These are phyloP conservation scores for Drosophila antonietae DNA, from an alignment of 2,888 invertebrate species.

Conservation along the genomic window DNA sequence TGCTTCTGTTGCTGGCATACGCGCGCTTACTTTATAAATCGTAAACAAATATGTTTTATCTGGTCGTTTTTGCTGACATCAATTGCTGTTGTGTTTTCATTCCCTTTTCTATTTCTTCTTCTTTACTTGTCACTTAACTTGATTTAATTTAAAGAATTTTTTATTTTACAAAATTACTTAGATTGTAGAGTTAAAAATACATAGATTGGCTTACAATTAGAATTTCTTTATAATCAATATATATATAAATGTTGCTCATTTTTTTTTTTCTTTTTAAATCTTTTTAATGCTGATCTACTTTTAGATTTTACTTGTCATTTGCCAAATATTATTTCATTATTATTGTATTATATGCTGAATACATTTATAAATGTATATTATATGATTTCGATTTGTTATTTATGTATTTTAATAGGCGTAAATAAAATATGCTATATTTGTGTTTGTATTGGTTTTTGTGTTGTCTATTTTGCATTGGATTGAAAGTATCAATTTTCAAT, in stretches of 20 bases:
- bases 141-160: constrained; percentile 72
- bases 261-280: constrained; percentile 32
- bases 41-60: constrained; percentile 41
- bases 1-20: constrained; percentile 70
- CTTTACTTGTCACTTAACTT: constrained; percentile 53
- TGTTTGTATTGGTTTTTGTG: constrained; percentile 40
- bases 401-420: constrained; percentile 63
- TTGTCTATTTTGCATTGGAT: constrained; percentile 45
- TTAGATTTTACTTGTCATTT: constrained; percentile 53
- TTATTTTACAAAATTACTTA: constrained; percentile 78
- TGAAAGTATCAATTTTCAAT: constrained; percentile 50
- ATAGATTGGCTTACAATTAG: constrained; percentile 72
- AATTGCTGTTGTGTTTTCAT: constrained; percentile 45
- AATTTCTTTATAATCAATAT: constrained; percentile 71
- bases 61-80: constrained; percentile 53
- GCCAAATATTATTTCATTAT: constrained; percentile 42
- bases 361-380: constrained; percentile 68
- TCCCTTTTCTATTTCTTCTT: constrained; percentile 25
- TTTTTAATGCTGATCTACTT: constrained; percentile 57
- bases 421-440: constrained; percentile 64
- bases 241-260: constrained; percentile 59
- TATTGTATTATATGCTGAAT: constrained; percentile 42
- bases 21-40: constrained; percentile 20
- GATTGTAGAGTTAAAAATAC: constrained; percentile 70
- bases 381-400: constrained; percentile 53